These are phyloP conservation scores for Lithophane semibrunnea DNA, from an alignment of 2,888 invertebrate genomes.

Conservation along the genomic window DNA sequence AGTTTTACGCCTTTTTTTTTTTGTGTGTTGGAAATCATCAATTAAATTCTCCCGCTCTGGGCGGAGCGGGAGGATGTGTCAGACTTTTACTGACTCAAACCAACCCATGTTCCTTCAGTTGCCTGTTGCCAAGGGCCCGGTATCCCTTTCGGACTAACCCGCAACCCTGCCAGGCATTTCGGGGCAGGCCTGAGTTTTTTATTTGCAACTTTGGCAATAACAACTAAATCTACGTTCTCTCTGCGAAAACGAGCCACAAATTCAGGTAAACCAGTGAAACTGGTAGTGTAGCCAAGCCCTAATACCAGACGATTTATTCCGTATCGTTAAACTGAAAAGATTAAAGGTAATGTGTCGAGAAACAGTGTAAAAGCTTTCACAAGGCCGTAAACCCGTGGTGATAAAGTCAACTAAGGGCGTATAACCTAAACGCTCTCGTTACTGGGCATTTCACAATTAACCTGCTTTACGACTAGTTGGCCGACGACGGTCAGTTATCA, in stretches of 20 bases:
- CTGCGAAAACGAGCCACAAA: neutral
- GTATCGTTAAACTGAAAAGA: constrained; percentile 62
- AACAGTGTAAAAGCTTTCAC: constrained; percentile 65
- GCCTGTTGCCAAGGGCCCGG: no score
- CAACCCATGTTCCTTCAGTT: no score
- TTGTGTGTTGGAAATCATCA: no score
- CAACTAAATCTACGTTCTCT: neutral
- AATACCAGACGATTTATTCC: constrained; percentile 46
- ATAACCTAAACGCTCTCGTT: constrained; percentile 63
- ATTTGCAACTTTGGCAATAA: neutral
- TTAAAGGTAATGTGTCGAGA: constrained; percentile 63
- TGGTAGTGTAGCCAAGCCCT: constrained; percentile 6
- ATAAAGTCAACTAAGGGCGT: constrained; percentile 71
- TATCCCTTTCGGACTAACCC: no score
- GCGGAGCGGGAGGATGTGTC: no score
- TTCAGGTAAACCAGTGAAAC: neutral
- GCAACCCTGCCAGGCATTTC: no score
- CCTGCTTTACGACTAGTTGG: constrained; percentile 64
- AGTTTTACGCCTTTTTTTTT: no score
- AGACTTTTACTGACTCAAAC: no score
- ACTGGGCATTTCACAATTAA: constrained; percentile 67
- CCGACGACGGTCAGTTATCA: constrained; percentile 68
- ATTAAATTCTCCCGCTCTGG: no score
- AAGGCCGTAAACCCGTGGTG: constrained; percentile 64
- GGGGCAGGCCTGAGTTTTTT: neutral